phyloP scores from a whole-genome alignment of 2,797 vertebrate species.

The Microcaecilia unicolor region DNA sequence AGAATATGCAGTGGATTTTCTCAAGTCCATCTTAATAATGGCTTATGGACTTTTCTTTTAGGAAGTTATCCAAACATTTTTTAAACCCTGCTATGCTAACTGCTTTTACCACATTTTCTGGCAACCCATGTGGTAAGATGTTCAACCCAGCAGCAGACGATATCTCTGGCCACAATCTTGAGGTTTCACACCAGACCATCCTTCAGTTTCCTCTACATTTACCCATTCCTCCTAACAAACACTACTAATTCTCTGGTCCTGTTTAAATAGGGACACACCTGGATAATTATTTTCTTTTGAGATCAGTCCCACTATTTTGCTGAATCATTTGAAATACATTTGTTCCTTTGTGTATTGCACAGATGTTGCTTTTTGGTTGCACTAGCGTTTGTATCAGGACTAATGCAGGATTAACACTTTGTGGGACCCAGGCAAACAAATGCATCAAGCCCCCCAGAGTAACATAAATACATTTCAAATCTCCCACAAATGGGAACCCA shows the following conservation, averaged over 20 bases:
- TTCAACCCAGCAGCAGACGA: not conserved
- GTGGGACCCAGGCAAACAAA: too few relatives aligned
- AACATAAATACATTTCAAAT: too few relatives aligned
- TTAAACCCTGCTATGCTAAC: too few relatives aligned
- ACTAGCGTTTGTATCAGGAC: constrained; percentile 7
- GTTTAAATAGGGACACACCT: constrained; percentile 1
- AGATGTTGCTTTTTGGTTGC: constrained; percentile 11
- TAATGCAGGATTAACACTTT: too few relatives aligned
- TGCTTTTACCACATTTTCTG: too few relatives aligned
- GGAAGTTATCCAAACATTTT: too few relatives aligned
- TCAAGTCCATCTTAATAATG: too few relatives aligned
- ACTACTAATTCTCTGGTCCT: constrained; percentile 1
- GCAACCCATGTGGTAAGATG: too few relatives aligned
- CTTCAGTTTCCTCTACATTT: not conserved
- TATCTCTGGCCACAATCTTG: not conserved
- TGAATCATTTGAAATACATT: constrained; percentile 18
- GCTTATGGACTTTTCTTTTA: too few relatives aligned
- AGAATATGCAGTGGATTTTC: too few relatives aligned
- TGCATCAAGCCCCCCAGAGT: too few relatives aligned
- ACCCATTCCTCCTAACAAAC: not conserved
- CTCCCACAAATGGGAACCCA: too few relatives aligned
- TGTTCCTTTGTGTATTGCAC: constrained; percentile 10
- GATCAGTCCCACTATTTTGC: constrained; percentile 14
- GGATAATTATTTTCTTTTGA: not conserved
- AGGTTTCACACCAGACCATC: constrained; percentile 7